These are phyloP conservation scores for Erpobdella octoculata DNA, from an alignment of 2,888 invertebrate species.

Conservation along the genomic window DNA sequence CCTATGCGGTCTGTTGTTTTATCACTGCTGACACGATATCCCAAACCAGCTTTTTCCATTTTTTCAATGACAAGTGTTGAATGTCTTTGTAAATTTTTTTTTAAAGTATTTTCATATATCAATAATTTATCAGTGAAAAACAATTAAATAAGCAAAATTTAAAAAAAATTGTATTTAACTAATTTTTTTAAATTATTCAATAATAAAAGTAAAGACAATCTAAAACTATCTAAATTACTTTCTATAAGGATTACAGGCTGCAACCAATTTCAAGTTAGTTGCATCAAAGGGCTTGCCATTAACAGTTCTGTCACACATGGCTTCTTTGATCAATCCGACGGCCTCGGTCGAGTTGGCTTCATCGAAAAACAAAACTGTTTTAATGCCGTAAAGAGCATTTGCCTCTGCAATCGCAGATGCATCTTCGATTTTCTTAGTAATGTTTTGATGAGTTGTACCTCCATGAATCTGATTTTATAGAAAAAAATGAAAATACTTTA, in stretches of 20 bases:
- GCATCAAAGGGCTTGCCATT: slow-evolving; percentile 40
- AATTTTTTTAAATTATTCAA: too few species aligned
- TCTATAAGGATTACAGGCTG: slow-evolving; percentile 49
- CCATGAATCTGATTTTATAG: not conserved
- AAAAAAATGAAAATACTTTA: too few species aligned
- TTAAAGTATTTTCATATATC: too few species aligned
- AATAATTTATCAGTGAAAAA: too few species aligned
- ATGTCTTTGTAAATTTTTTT: too few species aligned
- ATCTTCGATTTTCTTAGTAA: not conserved
- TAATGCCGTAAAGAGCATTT: slow-evolving; percentile 15
- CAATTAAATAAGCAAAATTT: too few species aligned
- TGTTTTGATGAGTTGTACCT: not conserved
- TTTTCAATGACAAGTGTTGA: slow-evolving; percentile 44
- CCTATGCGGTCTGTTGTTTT: slow-evolving; percentile 42
- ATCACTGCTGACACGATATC: slow-evolving; percentile 46
- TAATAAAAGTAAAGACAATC: too few species aligned
- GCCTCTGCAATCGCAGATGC: not conserved
- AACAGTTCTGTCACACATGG: slow-evolving; percentile 46
- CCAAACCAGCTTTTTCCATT: slow-evolving; percentile 47
- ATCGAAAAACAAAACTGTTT: slow-evolving; percentile 48
- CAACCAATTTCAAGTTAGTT: slow-evolving; percentile 44
- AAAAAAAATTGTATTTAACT: too few species aligned
- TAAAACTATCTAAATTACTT: slow-evolving; percentile 38
- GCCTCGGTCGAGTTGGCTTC: slow-evolving; percentile 49
- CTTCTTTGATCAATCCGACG: slow-evolving; percentile 48